A percentile compares a stretch with the other conserved stretches of the same genome.
These are phyloP conservation scores for Regulus satrapa DNA, from an alignment of 2,113 vertebrate genomes.

Conservation along the genomic window DNA sequence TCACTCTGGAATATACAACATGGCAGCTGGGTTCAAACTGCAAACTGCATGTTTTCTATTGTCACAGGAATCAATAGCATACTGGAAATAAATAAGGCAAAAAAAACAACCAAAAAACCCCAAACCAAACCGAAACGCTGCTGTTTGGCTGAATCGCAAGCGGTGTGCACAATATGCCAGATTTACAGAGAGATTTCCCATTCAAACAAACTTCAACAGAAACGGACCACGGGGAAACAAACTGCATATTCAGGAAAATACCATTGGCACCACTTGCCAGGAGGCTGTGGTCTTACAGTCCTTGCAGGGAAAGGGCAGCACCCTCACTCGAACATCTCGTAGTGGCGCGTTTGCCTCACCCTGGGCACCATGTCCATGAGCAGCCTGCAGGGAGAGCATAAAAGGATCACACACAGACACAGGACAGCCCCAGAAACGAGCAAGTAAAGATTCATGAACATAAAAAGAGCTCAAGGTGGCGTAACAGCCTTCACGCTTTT, in stretches of 20 bases:
- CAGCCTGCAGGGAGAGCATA: slow-evolving; percentile 75
- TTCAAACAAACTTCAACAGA: slow-evolving; percentile 51
- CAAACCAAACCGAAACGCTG: neutral
- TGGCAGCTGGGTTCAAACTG: slow-evolving; percentile 7
- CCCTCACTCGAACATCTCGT: slow-evolving; percentile 93
- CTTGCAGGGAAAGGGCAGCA: neutral
- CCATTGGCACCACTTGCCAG: slow-evolving; percentile 63
- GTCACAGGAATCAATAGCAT: slow-evolving; percentile 6
- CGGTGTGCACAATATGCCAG: slow-evolving; percentile 39
- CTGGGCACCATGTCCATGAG: slow-evolving; percentile 91
- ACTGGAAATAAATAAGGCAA: neutral
- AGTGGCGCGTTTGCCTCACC: slow-evolving; percentile 90
- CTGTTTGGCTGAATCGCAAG: slow-evolving; percentile 7
- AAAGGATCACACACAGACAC: neutral
- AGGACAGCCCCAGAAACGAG: neutral
- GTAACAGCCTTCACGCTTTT: neutral
- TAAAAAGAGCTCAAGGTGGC: neutral
- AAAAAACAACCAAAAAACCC: too few relatives aligned
- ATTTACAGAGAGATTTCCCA: slow-evolving; percentile 51
- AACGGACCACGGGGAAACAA: slow-evolving; percentile 57
- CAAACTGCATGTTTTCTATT: slow-evolving; percentile 21
- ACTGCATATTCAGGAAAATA: slow-evolving; percentile 49
- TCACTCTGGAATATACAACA: slow-evolving; percentile 49
- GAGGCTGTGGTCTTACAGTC: slow-evolving; percentile 10
- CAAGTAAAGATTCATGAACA: accelerated